Conservation (phyloP, 1,140 invertebrate genomes). For the Cecropterus lyciades region DNA sequence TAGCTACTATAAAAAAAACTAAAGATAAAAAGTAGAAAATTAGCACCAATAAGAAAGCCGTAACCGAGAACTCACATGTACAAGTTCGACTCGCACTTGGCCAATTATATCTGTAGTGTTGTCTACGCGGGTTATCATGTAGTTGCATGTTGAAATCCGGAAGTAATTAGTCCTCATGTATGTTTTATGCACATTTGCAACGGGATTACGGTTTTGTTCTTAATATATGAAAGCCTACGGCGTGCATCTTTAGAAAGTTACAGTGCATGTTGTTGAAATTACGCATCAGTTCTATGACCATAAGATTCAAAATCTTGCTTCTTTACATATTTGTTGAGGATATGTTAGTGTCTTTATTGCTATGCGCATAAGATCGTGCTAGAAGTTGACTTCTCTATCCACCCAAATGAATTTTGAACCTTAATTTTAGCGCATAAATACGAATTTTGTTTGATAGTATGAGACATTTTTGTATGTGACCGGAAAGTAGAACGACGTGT, state of each 20-base stretch:
- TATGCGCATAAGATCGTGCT: background rate
- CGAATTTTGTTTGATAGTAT: background rate
- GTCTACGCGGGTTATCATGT: too few species aligned
- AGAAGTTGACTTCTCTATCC: background rate
- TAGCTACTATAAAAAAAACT: too few species aligned
- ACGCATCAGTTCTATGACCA: background rate
- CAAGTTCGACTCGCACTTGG: too few species aligned
- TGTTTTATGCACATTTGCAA: conserved; percentile 11
- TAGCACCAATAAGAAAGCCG: too few species aligned
- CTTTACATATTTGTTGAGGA: background rate
- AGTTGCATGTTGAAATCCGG: background rate
- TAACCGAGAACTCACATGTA: too few species aligned
- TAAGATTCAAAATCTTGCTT: background rate
- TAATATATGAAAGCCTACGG: conserved; percentile 1
- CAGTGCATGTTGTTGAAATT: background rate
- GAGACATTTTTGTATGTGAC: conserved; percentile 16
- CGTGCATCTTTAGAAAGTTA: conserved; percentile 21
- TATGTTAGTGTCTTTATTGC: background rate
- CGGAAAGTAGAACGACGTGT: conserved; percentile 23
- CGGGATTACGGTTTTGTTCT: conserved; percentile 9
- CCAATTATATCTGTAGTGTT: too few species aligned
- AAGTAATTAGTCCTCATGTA: conserved; percentile 2
- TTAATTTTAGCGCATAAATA: background rate
- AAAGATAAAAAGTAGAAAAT: too few species aligned
- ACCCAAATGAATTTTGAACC: background rate